Evolutionary conservation across 2,888 invertebrate species (phyloP), one percentile per base, ranked within the genome.

Genomic region (Icerya purchasi): DNA sequence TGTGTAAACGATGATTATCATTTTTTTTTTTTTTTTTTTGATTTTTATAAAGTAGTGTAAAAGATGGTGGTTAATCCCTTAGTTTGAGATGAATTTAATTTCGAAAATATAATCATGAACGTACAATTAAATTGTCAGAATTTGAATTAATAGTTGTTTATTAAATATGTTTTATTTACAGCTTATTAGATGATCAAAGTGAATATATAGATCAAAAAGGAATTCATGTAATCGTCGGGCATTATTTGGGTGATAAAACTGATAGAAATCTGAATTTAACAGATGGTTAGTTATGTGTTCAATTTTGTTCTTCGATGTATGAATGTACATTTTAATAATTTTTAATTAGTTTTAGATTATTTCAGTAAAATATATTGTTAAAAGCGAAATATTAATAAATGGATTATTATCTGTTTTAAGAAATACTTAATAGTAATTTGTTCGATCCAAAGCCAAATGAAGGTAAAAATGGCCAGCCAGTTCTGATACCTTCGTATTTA

Each of bases 201-300:
- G 82, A 84, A 65, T 83, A 83, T 70, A 75, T 83, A 22, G 83
- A 85, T 70, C 77, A 76, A 59, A 76, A 76, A 69, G 86, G 85
- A n/a, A 81, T 87, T 71, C 81, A 81, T 69, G 86, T 89, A 3
- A 82, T 91, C 57, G 86, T 92, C 22, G 91, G 90, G 1, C 88
- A 88, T 72, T 92, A 89, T 72, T 79, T 89, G 67, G 91, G 90
- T 55, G 85, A 86, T 68, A 80, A 81, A 24, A 72, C 74, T 59
- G 60, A 62, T 21, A 73, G 75, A 61, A 73, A 75, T 58, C 76
- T 77, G 3, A 88, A 89, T 70, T 77, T 89, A 64, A 84, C 87
- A 61, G 77, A 81, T 74, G 86, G 86, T 84, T 73, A 68, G 59
- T 50, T 50, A 24, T 36, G 14, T 36, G 14, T 5, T 36, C 14